Conservation (phyloP, 1,140 invertebrate genomes). For the Ceratoteleas bidentatus region DNA sequence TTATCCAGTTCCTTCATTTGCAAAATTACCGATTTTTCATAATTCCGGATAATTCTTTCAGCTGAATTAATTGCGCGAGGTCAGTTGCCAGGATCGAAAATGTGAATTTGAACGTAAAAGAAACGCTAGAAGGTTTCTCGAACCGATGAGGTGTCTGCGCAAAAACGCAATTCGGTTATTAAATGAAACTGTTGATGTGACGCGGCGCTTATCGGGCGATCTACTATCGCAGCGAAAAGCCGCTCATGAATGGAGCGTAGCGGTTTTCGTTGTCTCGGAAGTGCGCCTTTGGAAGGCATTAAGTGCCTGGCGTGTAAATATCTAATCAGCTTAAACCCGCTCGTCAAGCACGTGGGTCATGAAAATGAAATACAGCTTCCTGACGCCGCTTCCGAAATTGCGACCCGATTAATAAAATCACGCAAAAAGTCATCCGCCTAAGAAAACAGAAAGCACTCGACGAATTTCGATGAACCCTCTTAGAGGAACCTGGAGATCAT, state of each 20-base stretch:
- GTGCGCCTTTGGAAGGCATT: constrained; percentile 58
- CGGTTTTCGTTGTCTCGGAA: constrained; percentile 73
- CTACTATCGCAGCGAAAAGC: constrained; percentile 49
- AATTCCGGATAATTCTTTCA: no score
- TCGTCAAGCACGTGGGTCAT: constrained; percentile 39
- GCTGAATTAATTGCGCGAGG: no score
- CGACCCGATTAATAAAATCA: background rate
- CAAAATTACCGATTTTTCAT: no score
- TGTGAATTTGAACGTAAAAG: no score
- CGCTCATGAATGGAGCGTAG: constrained; percentile 68
- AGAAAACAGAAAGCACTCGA: no score
- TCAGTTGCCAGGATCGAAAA: no score
- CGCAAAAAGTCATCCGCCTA: no score
- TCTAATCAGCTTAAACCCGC: constrained; percentile 57
- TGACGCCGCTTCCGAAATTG: background rate
- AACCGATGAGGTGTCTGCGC: background rate
- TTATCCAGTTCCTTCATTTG: no score
- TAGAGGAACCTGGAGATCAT: no score
- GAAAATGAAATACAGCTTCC: constrained; percentile 57
- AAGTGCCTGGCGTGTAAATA: constrained; percentile 67
- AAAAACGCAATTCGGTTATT: background rate
- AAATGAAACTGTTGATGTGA: constrained; percentile 57
- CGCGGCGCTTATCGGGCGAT: constrained; percentile 46
- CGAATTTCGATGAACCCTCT: no score
- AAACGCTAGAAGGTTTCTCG: no score